phyloP scores from a whole-genome alignment of 1,140 invertebrate genomes.

The Solenopsis invicta region DNA sequence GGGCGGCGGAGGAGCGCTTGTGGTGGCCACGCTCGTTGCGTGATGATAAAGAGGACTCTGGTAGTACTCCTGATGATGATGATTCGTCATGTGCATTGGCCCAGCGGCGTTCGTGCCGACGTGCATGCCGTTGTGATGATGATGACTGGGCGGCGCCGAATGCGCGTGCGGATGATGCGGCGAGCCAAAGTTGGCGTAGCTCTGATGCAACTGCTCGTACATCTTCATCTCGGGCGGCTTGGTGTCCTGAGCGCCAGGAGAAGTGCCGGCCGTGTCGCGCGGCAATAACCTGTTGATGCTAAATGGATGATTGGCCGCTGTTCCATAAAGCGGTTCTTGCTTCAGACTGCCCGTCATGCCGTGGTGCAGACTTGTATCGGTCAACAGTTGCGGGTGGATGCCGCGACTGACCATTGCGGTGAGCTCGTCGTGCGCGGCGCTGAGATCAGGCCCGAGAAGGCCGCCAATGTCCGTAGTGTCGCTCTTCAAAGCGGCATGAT shows the following conservation, averaged over 20 bases:
- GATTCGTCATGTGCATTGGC: slow-evolving; percentile 89
- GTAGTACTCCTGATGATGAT: slow-evolving; percentile 92
- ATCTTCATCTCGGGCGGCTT: slow-evolving; percentile 91
- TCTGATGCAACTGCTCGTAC: slow-evolving; percentile 91
- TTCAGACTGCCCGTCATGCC: slow-evolving; percentile 90
- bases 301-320: slow-evolving; percentile 95
- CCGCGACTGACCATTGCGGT: slow-evolving; percentile 90
- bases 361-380: slow-evolving; percentile 89
- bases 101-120: slow-evolving; percentile 89
- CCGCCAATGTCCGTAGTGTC: slow-evolving; percentile 85
- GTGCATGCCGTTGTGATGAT: slow-evolving; percentile 87
- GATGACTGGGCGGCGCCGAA: slow-evolving; percentile 76
- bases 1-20: slow-evolving; percentile 81
- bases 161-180: slow-evolving; percentile 83
- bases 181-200: slow-evolving; percentile 83
- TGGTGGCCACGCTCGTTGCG: slow-evolving; percentile 89
- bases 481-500: slow-evolving; percentile 84
- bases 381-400: slow-evolving; percentile 88
- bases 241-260: slow-evolving; percentile 87
- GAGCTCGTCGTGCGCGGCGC: slow-evolving; percentile 89
- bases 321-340: slow-evolving; percentile 91
- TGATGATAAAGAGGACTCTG: slow-evolving; percentile 92
- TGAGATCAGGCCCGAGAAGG: slow-evolving; percentile 85
- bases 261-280: slow-evolving; percentile 92
- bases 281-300: slow-evolving; percentile 96